Percentiles rank a stretch among this genome's conserved stretches.
Conservation (phyloP, 2,797 vertebrate species). For the Phoxinus dragarum region DNA sequence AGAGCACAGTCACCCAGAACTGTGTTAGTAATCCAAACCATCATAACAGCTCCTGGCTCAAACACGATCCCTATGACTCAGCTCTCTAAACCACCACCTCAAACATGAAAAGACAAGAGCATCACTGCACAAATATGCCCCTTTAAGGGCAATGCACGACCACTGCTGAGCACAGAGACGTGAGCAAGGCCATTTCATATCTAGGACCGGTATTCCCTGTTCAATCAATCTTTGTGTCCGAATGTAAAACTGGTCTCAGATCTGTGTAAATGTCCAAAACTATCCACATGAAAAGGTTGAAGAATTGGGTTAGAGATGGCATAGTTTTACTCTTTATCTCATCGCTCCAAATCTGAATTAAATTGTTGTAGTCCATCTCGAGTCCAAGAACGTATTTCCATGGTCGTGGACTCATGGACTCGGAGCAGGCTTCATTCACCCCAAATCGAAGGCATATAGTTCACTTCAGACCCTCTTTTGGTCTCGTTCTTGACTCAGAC, state of each 20-base stretch:
- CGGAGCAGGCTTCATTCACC: not conserved
- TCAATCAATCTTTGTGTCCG: not conserved
- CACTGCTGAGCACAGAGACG: not conserved
- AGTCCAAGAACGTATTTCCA: not conserved
- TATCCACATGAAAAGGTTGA: not conserved
- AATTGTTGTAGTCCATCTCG: not conserved
- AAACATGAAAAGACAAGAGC: conserved; percentile 49
- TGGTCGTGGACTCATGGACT: not conserved
- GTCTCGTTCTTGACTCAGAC: not conserved
- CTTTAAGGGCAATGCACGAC: conserved; percentile 29
- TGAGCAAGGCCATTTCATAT: not conserved
- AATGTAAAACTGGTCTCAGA: not conserved
- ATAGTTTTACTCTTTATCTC: not conserved
- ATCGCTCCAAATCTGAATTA: not conserved
- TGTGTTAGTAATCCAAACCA: conserved; percentile 74
- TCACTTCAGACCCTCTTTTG: not conserved
- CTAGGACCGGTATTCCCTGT: conserved; percentile 13
- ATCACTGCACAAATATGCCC: conserved; percentile 49
- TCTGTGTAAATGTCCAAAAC: not conserved
- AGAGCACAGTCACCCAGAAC: conserved; percentile 61
- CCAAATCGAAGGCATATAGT: no score
- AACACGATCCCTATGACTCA: conserved; percentile 74
- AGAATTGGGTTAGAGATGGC: not conserved
- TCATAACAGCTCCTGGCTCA: conserved; percentile 72
- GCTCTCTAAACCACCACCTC: conserved; percentile 55